These are phyloP conservation scores for Hylia prasina DNA, from an alignment of 2,113 vertebrate species.

Conservation along the genomic window DNA sequence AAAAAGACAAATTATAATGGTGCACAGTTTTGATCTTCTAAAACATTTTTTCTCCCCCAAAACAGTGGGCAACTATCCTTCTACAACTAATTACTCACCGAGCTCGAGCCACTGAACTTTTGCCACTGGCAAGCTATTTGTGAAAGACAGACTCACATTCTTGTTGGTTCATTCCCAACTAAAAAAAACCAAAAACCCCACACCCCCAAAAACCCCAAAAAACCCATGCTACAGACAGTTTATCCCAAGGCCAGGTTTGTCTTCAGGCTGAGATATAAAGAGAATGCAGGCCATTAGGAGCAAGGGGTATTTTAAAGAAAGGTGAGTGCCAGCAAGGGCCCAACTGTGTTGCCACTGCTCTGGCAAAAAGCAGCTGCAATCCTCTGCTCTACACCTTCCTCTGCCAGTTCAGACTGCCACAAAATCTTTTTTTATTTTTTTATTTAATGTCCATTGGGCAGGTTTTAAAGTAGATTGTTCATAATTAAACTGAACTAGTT, in stretches of 20 bases:
- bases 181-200: background rate
- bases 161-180: background rate
- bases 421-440: background rate
- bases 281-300: background rate
- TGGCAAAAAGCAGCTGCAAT: fast-evolving
- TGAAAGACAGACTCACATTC: conserved; percentile 22
- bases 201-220: background rate
- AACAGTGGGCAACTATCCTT: background rate
- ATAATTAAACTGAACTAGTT: background rate
- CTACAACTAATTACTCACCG: background rate
- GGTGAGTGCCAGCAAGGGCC: background rate
- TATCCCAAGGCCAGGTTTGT: background rate
- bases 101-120: background rate
- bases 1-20: background rate
- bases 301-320: background rate
- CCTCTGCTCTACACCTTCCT: background rate
- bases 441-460: background rate
- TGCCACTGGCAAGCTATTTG: conserved; percentile 13
- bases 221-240: background rate
- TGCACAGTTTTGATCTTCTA: background rate
- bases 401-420: background rate
- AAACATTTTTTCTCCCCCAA: background rate
- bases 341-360: background rate
- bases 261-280: background rate
- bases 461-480: background rate